Evolutionary conservation across 2,888 invertebrate species (phyloP).

Genomic region (Hyposoter didymator): DNA sequence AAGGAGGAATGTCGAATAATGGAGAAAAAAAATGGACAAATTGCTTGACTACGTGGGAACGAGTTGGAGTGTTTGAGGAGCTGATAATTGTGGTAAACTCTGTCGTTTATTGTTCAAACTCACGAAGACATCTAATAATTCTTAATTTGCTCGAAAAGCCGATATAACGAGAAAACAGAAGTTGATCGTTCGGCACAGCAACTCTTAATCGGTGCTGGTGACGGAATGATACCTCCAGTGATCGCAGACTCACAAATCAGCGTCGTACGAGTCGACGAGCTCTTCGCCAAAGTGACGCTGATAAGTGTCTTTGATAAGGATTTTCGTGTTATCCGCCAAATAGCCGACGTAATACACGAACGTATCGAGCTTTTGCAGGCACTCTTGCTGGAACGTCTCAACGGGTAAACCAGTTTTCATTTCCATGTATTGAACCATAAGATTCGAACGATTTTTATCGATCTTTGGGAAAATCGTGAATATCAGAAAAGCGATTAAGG

Average conservation of each 20-base stretch:
- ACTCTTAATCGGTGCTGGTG: background rate
- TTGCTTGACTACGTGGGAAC: background rate
- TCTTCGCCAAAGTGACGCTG: conserved; percentile 69
- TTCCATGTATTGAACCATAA: conserved; percentile 74
- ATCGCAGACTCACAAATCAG: conserved; percentile 50
- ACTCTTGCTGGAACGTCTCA: conserved; percentile 74
- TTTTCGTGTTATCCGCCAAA: conserved; percentile 69
- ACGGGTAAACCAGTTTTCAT: conserved; percentile 74
- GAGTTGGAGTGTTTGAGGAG: background rate
- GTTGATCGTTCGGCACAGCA: background rate
- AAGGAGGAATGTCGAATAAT: background rate
- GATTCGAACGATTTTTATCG: conserved; percentile 72
- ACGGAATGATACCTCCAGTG: background rate
- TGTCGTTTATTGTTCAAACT: background rate
- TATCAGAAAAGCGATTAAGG: conserved; percentile 62
- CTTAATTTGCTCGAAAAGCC: background rate
- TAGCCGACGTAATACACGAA: conserved; percentile 65
- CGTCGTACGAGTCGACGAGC: conserved; percentile 55
- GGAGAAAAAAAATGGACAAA: background rate
- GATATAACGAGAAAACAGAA: background rate
- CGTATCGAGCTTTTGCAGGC: conserved; percentile 67
- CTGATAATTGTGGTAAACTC: background rate
- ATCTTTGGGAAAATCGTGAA: conserved; percentile 75
- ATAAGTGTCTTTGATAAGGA: conserved; percentile 70
- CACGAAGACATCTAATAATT: background rate